phyloP scores from a whole-genome alignment of 2,797 vertebrate genomes.

The Vipera ursinii region DNA sequence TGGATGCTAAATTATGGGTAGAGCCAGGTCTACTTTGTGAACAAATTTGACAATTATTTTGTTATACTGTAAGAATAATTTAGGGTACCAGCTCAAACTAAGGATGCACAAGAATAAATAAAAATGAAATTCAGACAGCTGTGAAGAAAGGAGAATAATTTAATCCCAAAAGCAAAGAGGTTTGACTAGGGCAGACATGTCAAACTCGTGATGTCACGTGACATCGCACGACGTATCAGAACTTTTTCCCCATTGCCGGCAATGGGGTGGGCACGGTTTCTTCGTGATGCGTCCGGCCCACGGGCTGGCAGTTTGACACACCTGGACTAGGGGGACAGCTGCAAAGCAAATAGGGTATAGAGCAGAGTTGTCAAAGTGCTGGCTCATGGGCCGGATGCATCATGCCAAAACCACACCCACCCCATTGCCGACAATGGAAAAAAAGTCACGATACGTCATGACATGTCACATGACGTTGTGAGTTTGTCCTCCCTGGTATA shows the following conservation, averaged over 20 bases:
- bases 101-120: not conserved
- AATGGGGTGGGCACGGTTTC: too few relatives aligned
- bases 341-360: not conserved
- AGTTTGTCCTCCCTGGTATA: not conserved
- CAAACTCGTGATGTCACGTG: too few relatives aligned
- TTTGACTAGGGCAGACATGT: not conserved
- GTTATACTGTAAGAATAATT: not conserved
- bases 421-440: too few relatives aligned
- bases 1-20: not conserved
- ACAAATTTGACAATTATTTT: not conserved
- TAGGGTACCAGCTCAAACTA: not conserved
- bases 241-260: too few relatives aligned
- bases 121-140: not conserved
- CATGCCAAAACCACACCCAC: too few relatives aligned
- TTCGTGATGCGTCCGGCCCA: too few relatives aligned
- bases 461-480: too few relatives aligned
- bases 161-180: not conserved
- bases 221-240: too few relatives aligned
- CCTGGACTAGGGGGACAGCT: not conserved
- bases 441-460: too few relatives aligned
- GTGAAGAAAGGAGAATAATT: not conserved
- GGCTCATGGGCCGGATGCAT: too few relatives aligned
- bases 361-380: not conserved
- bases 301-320: too few relatives aligned
- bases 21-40: not conserved